phyloP scores from a whole-genome alignment of 2,797 vertebrate genomes.

The Gymnopithys bicolor region DNA sequence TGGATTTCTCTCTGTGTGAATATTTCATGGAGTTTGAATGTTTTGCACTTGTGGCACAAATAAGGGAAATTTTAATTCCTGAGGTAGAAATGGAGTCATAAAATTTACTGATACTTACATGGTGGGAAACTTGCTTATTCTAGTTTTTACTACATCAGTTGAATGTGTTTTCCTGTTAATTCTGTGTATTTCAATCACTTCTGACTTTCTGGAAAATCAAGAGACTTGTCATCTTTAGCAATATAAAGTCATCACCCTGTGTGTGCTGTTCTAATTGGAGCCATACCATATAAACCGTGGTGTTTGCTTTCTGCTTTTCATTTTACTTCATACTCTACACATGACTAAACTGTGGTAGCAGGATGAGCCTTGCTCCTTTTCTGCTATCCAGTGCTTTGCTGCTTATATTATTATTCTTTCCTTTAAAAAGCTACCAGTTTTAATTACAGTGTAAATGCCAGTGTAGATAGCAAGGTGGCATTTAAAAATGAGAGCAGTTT shows the following conservation, averaged over 20 bases:
- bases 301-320: not conserved
- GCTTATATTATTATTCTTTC: not conserved
- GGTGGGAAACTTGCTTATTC: not conserved
- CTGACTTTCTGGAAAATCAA: not conserved
- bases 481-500: not conserved
- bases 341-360: not conserved
- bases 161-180: not conserved
- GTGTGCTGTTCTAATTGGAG: not conserved
- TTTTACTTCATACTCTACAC: not conserved
- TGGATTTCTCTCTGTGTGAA: not conserved
- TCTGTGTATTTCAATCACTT: not conserved
- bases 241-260: not conserved
- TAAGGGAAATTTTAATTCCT: not conserved
- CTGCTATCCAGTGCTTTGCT: not conserved
- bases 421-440: not conserved
- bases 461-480: not conserved
- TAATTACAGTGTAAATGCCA: not conserved
- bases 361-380: not conserved
- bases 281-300: accelerated
- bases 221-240: not conserved
- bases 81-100: not conserved
- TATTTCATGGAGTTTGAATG: not conserved
- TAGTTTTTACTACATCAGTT: not conserved
- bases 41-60: not conserved
- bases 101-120: not conserved